Base-by-base conservation (phyloP, 2,797 vertebrate genomes). In the Limosa lapponica region DNA sequence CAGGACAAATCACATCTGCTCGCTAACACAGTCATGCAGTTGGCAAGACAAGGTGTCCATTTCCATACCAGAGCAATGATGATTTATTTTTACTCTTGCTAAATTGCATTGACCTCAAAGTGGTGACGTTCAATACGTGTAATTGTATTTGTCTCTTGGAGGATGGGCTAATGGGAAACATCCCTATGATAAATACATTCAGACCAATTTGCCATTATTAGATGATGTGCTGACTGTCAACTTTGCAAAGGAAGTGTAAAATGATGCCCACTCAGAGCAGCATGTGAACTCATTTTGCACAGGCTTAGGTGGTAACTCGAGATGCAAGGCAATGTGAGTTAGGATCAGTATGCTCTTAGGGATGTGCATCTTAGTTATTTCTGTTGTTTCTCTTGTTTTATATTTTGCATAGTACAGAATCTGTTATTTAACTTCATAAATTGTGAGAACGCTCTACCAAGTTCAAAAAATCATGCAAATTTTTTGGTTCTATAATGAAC, bases 81-180 rank as follows among this genome's bases (percentile, higher is more conserved):
- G 92, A 91, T 87, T 92, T 87, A 51, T 74, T 94, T 93, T 93
- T 69, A 71, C n/a, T 93, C 72, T 65, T 58, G 65, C 39, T 88
- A 71, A 83, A 91, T 82, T 74, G 36, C 0, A 0, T 24, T 93
- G 79, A 86, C 72, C 86, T 95, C 82, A 19, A 71, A 65, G 61
- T 10, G 48, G 78, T 75, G 74, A 79, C 12, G 18, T 77, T 85
- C 81, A 80, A 22, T 72, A 75, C 36, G 61, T 84, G 66, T 65
- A 81, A 86, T 84, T 74, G 51, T 90, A 52, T 94, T 95, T 96
- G 82, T 74, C 51, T 90, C 37, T 78, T 82, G 78, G 80, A 95
- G 73, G 59, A 78, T 80, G 81, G 59, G 46, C 61, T 91, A 85
- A 51, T 86, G 82, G 80, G 85, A 96, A 87, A 64, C 30, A 46